Percentiles rank a stretch among this genome's conserved stretches.
Evolutionary conservation across 2,797 vertebrate species (phyloP).

Genomic region (Anniella stebbinsi): DNA sequence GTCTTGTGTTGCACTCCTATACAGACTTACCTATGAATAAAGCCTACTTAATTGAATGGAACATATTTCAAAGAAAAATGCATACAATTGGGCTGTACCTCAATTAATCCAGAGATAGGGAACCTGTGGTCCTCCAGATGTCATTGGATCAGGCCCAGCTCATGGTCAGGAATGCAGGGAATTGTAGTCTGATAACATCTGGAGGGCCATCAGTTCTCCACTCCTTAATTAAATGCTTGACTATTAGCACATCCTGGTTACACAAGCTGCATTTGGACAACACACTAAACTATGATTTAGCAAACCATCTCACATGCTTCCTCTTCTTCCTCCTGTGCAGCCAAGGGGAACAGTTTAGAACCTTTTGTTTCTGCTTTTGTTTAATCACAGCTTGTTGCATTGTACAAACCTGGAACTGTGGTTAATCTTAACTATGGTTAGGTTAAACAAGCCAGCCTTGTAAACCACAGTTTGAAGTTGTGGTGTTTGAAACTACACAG

Average conservation of each 20-base stretch:
- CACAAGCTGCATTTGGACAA: background rate
- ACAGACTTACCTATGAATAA: background rate
- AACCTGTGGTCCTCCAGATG: too few species aligned
- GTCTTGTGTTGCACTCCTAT: background rate
- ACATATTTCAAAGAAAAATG: background rate
- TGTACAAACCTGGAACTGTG: background rate
- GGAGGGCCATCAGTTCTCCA: too few species aligned
- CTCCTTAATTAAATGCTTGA: background rate
- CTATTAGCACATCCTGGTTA: background rate
- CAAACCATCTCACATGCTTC: background rate
- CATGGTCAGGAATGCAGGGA: too few species aligned
- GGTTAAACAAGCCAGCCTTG: background rate
- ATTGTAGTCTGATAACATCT: too few species aligned
- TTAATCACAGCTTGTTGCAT: background rate
- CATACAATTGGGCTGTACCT: background rate
- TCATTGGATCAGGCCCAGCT: too few species aligned
- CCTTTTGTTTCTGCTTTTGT: background rate
- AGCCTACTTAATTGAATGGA: background rate
- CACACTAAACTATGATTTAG: background rate
- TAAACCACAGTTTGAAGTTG: background rate
- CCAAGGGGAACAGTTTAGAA: too few species aligned
- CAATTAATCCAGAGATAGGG: too few species aligned
- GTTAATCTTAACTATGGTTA: background rate
- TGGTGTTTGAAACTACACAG: background rate
- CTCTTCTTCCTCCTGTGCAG: background rate